These are phyloP conservation scores for Orthonevra nobilis DNA, from an alignment of 2,888 invertebrate genomes.

Conservation along the genomic window DNA sequence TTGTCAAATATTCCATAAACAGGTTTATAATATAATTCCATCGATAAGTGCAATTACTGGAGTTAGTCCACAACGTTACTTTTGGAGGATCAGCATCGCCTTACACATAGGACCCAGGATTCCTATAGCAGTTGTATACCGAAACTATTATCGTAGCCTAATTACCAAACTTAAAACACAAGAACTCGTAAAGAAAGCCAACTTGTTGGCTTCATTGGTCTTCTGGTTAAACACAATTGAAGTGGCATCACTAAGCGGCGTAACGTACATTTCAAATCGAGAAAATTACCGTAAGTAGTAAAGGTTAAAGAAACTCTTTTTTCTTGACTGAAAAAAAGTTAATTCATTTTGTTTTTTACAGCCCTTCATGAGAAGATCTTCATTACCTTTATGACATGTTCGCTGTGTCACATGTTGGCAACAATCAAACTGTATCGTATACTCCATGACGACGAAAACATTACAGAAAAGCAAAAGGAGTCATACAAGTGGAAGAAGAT, in stretches of 20 bases:
- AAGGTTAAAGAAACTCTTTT: conserved; percentile 17
- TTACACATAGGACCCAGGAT: conserved; percentile 95
- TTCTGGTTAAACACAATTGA: conserved; percentile 93
- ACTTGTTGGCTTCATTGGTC: conserved; percentile 85
- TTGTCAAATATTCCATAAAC: conserved; percentile 68
- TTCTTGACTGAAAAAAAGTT: neutral
- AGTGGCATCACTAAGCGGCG: conserved; percentile 92
- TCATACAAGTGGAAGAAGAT: conserved; percentile 86
- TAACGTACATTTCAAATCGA: conserved; percentile 95
- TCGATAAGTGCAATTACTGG: conserved; percentile 98
- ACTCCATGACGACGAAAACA: conserved; percentile 74
- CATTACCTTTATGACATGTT: conserved; percentile 93
- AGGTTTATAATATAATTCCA: conserved; percentile 97
- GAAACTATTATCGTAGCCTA: conserved; percentile 88
- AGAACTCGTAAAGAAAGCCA: conserved; percentile 79
- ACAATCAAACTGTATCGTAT: conserved; percentile 83
- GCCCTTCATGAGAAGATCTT: conserved; percentile 95
- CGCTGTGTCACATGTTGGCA: conserved; percentile 90
- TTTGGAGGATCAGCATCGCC: conserved; percentile 95
- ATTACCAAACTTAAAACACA: conserved; percentile 73
- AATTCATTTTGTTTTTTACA: conserved; percentile 80
- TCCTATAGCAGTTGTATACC: conserved; percentile 92
- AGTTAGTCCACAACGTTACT: conserved; percentile 93
- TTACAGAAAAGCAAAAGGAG: conserved; percentile 79
- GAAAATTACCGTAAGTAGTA: conserved; percentile 98